Base-by-base conservation (phyloP, 2,113 vertebrate genomes). In the Boleophthalmus pectinirostris region DNA sequence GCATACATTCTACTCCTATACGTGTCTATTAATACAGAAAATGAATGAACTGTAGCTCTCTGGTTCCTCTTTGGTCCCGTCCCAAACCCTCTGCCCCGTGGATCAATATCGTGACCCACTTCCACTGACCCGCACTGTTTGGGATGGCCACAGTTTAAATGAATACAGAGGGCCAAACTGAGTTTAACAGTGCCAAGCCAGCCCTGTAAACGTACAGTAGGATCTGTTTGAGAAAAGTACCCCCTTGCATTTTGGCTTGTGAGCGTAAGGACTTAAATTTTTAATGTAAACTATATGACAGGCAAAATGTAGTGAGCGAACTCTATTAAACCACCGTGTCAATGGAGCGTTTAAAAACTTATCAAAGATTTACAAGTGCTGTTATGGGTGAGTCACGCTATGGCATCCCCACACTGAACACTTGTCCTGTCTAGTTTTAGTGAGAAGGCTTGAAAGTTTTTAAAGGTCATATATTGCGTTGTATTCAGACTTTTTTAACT, bases 101-200 rank as follows among this genome's bases (percentile, higher is more conserved):
- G 82, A 91, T 92, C 86, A 85, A 90, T 91, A 79, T 58, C 33
- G 49, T 73, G 85, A 88, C 88, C 88, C 83, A 92, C 68, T 89
- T 89, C 82, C 69, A 47, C 82, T 69, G 68, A 35, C 72, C 63
- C 69, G 54, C 58, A 33, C 82, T 77, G 64, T 84, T 69, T 83
- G 77, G 71, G 69, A 85, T 83, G 82, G 84, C 58, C 80, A 68
- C 68, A 70, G 54, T 79, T 79, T 80, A 2, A 43, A 10, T 43
- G 85, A 66, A 89, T 82, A 9, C n/a, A 54, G 82, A 79, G 78
- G 81, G 80, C 81, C 76, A 85, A 33, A 20, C 57, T 68, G 68
- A 72, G 53, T 81, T 75, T 57, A 65, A 49, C 13, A 61, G 56
- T 66, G 66, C 25, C 33, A 65, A 54, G 70, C 49, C 69, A 74